These are phyloP conservation scores for human (Homo sapiens) DNA, from an alignment of 2,113 vertebrate genomes.

Conservation along the genomic window DNA sequence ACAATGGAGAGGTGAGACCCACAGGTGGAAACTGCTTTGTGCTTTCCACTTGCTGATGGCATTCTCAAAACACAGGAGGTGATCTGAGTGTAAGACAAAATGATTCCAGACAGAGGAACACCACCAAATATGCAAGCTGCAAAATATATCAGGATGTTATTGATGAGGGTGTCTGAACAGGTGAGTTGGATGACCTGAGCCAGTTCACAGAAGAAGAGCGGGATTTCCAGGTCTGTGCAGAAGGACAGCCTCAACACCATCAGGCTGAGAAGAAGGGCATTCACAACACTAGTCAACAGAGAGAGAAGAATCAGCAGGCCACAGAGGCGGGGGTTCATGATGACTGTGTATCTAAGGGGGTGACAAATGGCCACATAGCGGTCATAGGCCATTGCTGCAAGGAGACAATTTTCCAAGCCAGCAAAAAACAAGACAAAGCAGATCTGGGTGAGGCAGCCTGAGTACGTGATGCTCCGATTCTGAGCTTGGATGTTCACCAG, in stretches of 20 bases:
- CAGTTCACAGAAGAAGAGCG: conserved; percentile 62
- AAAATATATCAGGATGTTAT: conserved; percentile 23
- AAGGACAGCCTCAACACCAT: conserved; percentile 7
- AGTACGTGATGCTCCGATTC: background rate
- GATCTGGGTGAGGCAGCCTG: background rate
- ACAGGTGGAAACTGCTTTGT: conserved; percentile 62
- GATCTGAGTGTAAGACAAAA: conserved; percentile 45
- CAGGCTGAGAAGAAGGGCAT: background rate
- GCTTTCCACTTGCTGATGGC: background rate
- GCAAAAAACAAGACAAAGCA: background rate
- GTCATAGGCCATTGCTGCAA: conserved; percentile 40
- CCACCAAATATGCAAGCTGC: background rate
- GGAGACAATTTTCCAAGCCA: background rate
- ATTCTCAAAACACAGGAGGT: conserved; percentile 38
- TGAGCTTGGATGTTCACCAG: background rate
- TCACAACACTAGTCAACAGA: fast-evolving
- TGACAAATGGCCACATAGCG: conserved; percentile 52
- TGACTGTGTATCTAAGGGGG: background rate
- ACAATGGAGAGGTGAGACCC: conserved; percentile 60
- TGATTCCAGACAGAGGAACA: conserved; percentile 4
- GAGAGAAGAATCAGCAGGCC: background rate
- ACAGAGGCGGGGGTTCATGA: background rate
- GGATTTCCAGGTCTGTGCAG: conserved; percentile 1
- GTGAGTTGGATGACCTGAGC: conserved; percentile 36
- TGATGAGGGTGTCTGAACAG: conserved; percentile 48